Percentiles rank a stretch among this genome's conserved stretches.
Conservation (phyloP, 2,797 vertebrate genomes). For the Podargus strigoides region DNA sequence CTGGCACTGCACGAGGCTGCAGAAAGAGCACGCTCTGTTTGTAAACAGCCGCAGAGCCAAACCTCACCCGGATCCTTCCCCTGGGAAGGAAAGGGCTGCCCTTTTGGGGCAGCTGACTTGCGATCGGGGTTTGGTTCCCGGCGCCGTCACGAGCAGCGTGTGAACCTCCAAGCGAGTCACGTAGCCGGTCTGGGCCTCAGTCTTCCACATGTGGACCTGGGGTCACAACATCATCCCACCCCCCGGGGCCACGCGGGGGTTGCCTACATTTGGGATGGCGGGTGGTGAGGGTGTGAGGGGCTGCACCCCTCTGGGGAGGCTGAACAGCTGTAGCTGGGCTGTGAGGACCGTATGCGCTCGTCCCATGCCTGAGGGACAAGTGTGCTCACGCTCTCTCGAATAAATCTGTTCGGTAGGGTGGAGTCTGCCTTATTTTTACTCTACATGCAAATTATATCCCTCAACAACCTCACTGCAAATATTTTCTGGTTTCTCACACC, state of each 20-base stretch:
- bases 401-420: slow-evolving; percentile 3
- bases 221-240: fast-evolving
- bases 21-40: background rate
- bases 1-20: background rate
- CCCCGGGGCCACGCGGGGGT: fast-evolving
- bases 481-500: slow-evolving; percentile 26
- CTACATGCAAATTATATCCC: slow-evolving; percentile 37
- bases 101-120: background rate
- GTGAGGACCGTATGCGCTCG: fast-evolving
- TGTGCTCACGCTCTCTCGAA: background rate
- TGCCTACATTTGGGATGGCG: fast-evolving
- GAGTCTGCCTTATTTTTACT: slow-evolving; percentile 29
- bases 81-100: background rate
- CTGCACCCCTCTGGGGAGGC: background rate
- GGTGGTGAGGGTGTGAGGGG: fast-evolving
- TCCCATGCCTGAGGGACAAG: background rate
- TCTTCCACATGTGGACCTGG: fast-evolving
- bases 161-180: fast-evolving
- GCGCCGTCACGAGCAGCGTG: fast-evolving
- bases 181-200: background rate
- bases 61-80: background rate
- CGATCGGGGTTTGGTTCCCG: fast-evolving
- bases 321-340: background rate
- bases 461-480: background rate
- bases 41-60: background rate